Conservation (phyloP, 2,888 invertebrate species). For the Lithosia quadra region DNA sequence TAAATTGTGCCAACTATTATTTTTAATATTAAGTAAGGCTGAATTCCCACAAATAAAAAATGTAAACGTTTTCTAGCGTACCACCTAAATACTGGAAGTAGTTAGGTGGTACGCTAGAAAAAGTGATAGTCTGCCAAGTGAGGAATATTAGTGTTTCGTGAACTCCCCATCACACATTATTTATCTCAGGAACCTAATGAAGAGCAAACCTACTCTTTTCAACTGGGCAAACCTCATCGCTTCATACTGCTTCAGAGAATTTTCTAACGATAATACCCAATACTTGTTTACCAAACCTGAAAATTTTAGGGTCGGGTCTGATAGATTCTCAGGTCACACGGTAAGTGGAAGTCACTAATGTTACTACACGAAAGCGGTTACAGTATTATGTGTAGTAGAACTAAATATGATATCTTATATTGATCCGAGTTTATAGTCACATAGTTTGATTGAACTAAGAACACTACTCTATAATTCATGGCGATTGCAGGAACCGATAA, state of each 20-base stretch:
- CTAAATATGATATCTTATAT: background rate
- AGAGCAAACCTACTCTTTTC: background rate
- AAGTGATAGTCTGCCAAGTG: too few relatives aligned
- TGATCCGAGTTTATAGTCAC: constrained; percentile 3
- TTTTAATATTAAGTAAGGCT: too few relatives aligned
- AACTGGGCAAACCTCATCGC: background rate
- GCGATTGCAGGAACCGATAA: constrained; percentile 15
- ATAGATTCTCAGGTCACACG: background rate
- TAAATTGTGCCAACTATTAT: too few relatives aligned
- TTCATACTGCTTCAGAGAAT: background rate
- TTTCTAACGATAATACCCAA: background rate
- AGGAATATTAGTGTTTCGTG: too few relatives aligned
- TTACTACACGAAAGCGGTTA: background rate
- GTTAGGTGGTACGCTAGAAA: too few relatives aligned
- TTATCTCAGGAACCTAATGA: background rate
- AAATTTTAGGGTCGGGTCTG: background rate
- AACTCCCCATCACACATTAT: background rate
- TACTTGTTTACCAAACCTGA: background rate
- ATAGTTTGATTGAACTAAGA: constrained; percentile 8
- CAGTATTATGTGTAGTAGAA: background rate
- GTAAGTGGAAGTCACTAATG: background rate
- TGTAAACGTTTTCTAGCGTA: too few relatives aligned
- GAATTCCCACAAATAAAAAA: too few relatives aligned
- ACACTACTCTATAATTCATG: constrained; percentile 12
- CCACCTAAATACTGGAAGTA: too few relatives aligned